These are phyloP conservation scores for Synchiropus splendidus DNA, from an alignment of 2,113 vertebrate genomes.

Conservation along the genomic window DNA sequence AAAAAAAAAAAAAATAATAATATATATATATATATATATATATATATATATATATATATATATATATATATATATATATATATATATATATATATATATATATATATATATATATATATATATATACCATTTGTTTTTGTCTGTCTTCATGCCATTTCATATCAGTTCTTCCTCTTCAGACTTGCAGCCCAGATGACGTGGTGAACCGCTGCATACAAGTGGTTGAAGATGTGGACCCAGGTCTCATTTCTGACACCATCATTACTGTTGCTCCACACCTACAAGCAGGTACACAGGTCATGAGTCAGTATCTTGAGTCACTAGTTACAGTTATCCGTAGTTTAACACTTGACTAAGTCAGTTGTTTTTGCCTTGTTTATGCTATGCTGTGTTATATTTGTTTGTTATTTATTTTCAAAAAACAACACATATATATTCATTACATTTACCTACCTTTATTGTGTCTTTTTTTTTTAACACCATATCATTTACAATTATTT, in stretches of 20 bases:
- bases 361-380: no score
- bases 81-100: not conserved
- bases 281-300: conserved; percentile 73
- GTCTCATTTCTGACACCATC: conserved; percentile 71
- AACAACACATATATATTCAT: no score
- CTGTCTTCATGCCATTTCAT: rapidly evolving
- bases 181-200: conserved; percentile 78
- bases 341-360: no score
- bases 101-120: not conserved
- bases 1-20: no score
- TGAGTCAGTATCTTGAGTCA: no score
- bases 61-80: not conserved
- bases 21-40: not conserved
- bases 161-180: conserved; percentile 54
- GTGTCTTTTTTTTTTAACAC: no score
- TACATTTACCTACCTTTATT: no score
- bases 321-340: no score
- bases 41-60: not conserved
- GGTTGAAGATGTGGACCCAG: conserved; percentile 73
- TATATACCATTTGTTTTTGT: no score
- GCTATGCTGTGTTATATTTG: no score
- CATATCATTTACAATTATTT: no score
- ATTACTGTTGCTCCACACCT: conserved; percentile 74
- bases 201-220: conserved; percentile 75
- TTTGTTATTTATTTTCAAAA: no score